Conservation (phyloP, 2,888 invertebrate genomes). For the Tenthredo livida region DNA sequence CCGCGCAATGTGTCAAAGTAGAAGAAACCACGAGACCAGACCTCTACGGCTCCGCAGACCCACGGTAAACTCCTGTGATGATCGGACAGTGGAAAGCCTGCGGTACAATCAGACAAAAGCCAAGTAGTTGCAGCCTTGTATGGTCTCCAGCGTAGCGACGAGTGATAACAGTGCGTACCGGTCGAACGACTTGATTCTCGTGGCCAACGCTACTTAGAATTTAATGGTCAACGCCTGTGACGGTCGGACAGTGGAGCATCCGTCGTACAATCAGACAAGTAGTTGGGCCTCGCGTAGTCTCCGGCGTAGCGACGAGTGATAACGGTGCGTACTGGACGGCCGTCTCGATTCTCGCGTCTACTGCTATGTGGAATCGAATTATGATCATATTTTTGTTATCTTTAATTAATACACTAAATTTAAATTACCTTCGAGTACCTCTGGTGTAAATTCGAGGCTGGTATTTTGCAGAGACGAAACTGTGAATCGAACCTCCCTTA, state of each 20-base stretch:
- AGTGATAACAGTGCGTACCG: constrained; percentile 22
- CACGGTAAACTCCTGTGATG: not conserved
- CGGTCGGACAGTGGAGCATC: not conserved
- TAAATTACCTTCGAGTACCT: not conserved
- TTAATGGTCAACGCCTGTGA: not conserved
- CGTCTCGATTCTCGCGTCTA: not conserved
- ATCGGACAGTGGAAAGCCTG: constrained; percentile 15
- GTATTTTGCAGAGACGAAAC: not conserved
- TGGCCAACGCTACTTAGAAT: not conserved
- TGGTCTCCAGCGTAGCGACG: not conserved
- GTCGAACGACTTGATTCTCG: not conserved
- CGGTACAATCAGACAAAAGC: not conserved
- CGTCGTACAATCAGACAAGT: constrained; percentile 4
- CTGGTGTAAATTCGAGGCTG: not conserved
- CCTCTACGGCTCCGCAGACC: not conserved
- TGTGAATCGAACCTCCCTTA: not conserved
- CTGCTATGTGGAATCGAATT: not conserved
- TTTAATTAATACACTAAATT: not conserved
- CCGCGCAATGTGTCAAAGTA: not conserved
- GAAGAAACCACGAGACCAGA: not conserved
- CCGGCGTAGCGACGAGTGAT: constrained; percentile 12
- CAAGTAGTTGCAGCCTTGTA: constrained; percentile 3
- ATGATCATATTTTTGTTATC: not conserved
- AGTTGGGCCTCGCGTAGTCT: not conserved
- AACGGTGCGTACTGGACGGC: constrained; percentile 4